Conservation (phyloP, 2,797 vertebrate genomes). For the Lepilemur ruficaudatus region DNA sequence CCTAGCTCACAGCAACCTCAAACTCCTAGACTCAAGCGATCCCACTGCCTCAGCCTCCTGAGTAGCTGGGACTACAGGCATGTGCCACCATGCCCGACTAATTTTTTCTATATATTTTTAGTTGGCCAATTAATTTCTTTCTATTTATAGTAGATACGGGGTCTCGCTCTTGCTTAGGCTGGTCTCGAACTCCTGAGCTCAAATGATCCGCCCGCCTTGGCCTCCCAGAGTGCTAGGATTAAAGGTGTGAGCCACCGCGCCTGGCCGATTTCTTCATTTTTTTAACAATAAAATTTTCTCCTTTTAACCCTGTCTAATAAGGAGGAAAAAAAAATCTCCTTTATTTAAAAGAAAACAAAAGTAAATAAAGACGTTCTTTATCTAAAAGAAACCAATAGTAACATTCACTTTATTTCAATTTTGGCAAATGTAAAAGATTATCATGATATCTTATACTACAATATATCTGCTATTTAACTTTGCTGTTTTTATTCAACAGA, state of each 20-base stretch:
- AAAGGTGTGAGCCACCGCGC: too few relatives aligned
- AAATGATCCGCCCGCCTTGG: too few relatives aligned
- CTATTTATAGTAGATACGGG: too few relatives aligned
- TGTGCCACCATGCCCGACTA: too few relatives aligned
- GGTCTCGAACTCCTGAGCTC: too few relatives aligned
- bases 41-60: too few relatives aligned
- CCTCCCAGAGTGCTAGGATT: neutral
- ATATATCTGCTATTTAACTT: conserved; percentile 69
- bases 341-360: conserved; percentile 6
- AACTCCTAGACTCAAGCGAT: too few relatives aligned
- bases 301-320: neutral
- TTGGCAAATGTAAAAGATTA: conserved; percentile 52
- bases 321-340: neutral
- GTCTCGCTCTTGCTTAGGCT: too few relatives aligned
- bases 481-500: conserved; percentile 75
- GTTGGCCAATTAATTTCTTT: too few relatives aligned
- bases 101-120: too few relatives aligned
- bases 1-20: too few relatives aligned
- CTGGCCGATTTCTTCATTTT: neutral
- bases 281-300: neutral
- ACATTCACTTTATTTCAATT: conserved; percentile 25
- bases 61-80: too few relatives aligned
- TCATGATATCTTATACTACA: neutral
- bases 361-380: neutral
- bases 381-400: neutral